phyloP scores from a whole-genome alignment of 2,888 invertebrate species.

The Lasioglossum malachurum region DNA sequence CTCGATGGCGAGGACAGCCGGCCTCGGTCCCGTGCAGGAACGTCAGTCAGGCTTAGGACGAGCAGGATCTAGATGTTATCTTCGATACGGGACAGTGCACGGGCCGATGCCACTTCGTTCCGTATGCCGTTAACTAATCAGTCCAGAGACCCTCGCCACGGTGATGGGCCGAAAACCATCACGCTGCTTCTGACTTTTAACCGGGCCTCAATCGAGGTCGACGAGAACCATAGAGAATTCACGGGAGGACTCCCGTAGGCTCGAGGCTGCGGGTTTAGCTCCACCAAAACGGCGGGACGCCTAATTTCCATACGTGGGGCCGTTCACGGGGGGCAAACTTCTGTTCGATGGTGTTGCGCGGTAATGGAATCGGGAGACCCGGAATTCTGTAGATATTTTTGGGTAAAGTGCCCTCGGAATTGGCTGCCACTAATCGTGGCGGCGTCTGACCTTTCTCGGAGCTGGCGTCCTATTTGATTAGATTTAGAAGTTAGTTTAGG shows the following conservation, averaged over 20 bases:
- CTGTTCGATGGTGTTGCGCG: conserved; percentile 33
- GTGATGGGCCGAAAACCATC: conserved; percentile 27
- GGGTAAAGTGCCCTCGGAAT: neutral
- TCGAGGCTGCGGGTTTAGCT: conserved; percentile 3
- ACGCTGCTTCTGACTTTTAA: conserved; percentile 64
- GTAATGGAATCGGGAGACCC: conserved; percentile 25
- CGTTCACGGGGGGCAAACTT: conserved; percentile 18
- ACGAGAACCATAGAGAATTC: neutral
- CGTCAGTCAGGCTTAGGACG: conserved; percentile 83
- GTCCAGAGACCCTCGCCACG: conserved; percentile 64
- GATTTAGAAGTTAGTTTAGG: neutral
- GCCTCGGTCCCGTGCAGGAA: conserved; percentile 78
- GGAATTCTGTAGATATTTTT: neutral
- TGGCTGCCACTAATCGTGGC: neutral
- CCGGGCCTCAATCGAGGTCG: conserved; percentile 50
- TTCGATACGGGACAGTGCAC: conserved; percentile 57
- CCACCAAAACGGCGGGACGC: conserved; percentile 17
- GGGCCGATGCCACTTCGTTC: conserved; percentile 51
- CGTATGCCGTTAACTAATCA: conserved; percentile 79
- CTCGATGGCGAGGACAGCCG: conserved; percentile 73
- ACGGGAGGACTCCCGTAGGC: neutral
- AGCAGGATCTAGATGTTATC: conserved; percentile 79
- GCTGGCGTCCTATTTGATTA: neutral
- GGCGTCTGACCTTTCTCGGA: neutral
- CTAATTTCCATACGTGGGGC: conserved; percentile 42